Base-by-base conservation (phyloP, 2,797 vertebrate genomes). In the Centropyge bicolor region DNA sequence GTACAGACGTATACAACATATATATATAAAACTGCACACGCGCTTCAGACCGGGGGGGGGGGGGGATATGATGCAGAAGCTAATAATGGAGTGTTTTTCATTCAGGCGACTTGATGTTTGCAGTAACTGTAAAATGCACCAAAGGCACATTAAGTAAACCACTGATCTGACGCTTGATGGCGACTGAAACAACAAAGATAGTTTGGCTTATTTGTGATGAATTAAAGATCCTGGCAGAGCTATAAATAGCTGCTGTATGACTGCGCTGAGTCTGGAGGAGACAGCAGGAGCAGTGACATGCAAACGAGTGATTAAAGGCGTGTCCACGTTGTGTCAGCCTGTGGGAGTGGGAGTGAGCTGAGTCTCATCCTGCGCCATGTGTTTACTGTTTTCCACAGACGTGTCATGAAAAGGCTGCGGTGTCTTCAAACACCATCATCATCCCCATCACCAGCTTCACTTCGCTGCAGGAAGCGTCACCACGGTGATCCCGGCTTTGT, bases 401-500 rank as follows among this genome's bases (percentile, higher is more conserved):
- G 20, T n/a, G 64, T 19, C 22, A n/a, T 19, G 20, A 52, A n/a
- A 61, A 67, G 22, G 17, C 3, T 41, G 2, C 19, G 3, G 24
- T 16, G 20, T 11, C 24, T 56, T 43, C 3, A 52, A 59, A 63
- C 6, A 11, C 22, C 38, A 5, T 41, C 43, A 0, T 6, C 1
- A n/a, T 61, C n/a, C 14, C 8, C 27, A 24, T 31, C 17, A 66
- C 16, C 0, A 48, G 55, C 52, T 76, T 31, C 22, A 70, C 22
- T 61, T 31, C 45, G 1, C 51, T 5, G 46, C 64, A 14, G 76
- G 16, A 12, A 4, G 1, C 14, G 9, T 43, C 27, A 0, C 6
- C 31, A 74, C 20, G 16, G 13, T 38, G 27, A 82, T 10, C 46
- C 8, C 27, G 12, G 68, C 75, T 61, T 56, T 63, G 72, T 56